phyloP scores from a whole-genome alignment of 2,888 invertebrate species.

The Phragmatobia fuliginosa region DNA sequence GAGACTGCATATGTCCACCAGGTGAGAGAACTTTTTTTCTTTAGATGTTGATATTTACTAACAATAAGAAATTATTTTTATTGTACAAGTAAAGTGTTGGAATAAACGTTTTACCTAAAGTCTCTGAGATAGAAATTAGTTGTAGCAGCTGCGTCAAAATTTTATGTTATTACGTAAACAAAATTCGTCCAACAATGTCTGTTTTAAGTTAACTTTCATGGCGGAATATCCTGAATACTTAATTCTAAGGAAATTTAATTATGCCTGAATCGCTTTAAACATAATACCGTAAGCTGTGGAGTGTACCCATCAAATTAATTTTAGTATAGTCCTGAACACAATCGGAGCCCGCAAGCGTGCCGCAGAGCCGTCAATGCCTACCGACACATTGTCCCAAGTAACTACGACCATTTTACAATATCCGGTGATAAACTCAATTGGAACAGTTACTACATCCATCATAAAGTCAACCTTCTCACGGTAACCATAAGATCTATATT shows the following conservation, averaged over 20 bases:
- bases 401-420: slow-evolving; percentile 83
- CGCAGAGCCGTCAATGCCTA: slow-evolving; percentile 70
- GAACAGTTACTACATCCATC: slow-evolving; percentile 55
- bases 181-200: slow-evolving; percentile 17
- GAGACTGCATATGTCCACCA: slow-evolving; percentile 81
- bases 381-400: slow-evolving; percentile 72
- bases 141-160: slow-evolving; percentile 17
- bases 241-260: slow-evolving; percentile 43
- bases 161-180: slow-evolving; percentile 12
- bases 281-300: slow-evolving; percentile 48
- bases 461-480: slow-evolving; percentile 63
- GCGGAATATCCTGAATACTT: slow-evolving; percentile 26
- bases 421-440: slow-evolving; percentile 84
- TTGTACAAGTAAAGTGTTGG: too few species aligned
- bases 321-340: slow-evolving; percentile 58
- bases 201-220: slow-evolving; percentile 28
- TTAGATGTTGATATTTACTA: neutral
- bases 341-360: slow-evolving; percentile 56
- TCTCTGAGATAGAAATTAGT: slow-evolving; percentile 6
- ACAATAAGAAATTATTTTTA: too few species aligned
- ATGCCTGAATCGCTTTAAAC: slow-evolving; percentile 35
- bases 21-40: slow-evolving; percentile 60
- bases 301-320: slow-evolving; percentile 52
- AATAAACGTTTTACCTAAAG: too few species aligned
- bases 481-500: slow-evolving; percentile 66